These are phyloP conservation scores for Huso huso DNA, from an alignment of 2,797 vertebrate species.

Conservation along the genomic window DNA sequence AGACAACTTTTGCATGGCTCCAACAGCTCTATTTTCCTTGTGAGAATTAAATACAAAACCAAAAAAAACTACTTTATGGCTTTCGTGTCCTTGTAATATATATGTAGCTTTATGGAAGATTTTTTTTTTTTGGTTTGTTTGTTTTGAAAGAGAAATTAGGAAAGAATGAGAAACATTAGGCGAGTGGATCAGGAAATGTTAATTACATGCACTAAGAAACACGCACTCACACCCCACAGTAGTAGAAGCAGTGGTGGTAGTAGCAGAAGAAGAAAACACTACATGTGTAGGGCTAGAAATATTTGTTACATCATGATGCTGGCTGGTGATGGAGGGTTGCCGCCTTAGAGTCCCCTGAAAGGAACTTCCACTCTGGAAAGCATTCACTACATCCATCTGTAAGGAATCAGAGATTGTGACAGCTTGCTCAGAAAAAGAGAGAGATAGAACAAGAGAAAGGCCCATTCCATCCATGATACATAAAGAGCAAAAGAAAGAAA, in stretches of 20 bases:
- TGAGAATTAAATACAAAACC: slow-evolving; percentile 64
- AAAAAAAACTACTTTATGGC: slow-evolving; percentile 49
- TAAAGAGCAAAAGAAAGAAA: slow-evolving; percentile 59
- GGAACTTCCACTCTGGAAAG: slow-evolving; percentile 99
- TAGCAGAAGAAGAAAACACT: slow-evolving; percentile 97
- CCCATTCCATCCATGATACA: slow-evolving; percentile 70
- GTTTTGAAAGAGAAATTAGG: slow-evolving; percentile 57
- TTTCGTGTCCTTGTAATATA: slow-evolving; percentile 56
- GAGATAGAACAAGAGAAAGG: slow-evolving; percentile 51
- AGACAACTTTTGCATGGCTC: slow-evolving; percentile 40
- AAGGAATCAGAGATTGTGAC: slow-evolving; percentile 98
- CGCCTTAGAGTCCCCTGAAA: slow-evolving; percentile 99
- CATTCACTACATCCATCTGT: slow-evolving; percentile 99
- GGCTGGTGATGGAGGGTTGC: slow-evolving; percentile 99
- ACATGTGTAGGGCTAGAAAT: slow-evolving; percentile 99
- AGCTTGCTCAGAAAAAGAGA: slow-evolving; percentile 71
- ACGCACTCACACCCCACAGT: slow-evolving; percentile 99
- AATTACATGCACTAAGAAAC: slow-evolving; percentile 99
- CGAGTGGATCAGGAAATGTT: slow-evolving; percentile 86
- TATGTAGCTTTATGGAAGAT: slow-evolving; percentile 61
- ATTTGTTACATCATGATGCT: slow-evolving; percentile 99
- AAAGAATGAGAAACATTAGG: slow-evolving; percentile 95
- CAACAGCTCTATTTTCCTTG: slow-evolving; percentile 45
- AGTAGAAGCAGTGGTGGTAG: slow-evolving; percentile 95
- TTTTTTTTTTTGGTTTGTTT: slow-evolving; percentile 28